Base-by-base conservation (phyloP, 2,888 invertebrate genomes). In the Chloromyia formosa region DNA sequence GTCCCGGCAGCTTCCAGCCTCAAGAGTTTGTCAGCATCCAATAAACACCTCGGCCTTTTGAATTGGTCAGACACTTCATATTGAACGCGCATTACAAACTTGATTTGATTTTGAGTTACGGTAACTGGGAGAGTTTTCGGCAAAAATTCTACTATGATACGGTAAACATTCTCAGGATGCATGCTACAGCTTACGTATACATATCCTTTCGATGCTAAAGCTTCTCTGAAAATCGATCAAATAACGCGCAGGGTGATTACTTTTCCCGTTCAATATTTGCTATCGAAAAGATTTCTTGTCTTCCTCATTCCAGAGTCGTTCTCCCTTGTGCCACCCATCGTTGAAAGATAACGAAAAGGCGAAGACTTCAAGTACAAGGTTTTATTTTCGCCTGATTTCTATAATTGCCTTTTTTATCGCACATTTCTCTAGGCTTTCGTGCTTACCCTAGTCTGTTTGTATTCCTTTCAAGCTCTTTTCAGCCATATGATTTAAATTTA, bases 371-470 rank as follows among this genome's bases (percentile, higher is more conserved):
- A 20, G 14, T n/a, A 64, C 64, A 64, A 40, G 10, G 16, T 45
- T 27, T 18, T 45, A 20, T 64, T 27, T 42, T 18, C 42, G 18
- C 45, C 18, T 45, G 64, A 64, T 64, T 64, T 64, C 64, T 42
- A 45, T 64, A 64, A 64, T 64, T 64, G 64, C 64, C 64, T 64
- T 64, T 64, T 64, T 64, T 64, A 64, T 45, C 40, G 45, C 42
- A 64, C 64, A 64, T 45, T 64, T 27, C 42, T 42, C 64, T 42
- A 14, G 20, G 12, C 45, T 27, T 45, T 42, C 45, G 42, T 12
- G 7, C 45, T 9, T 20, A 42, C 45, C 42, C 9, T 45, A 42
- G 42, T 16, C 42, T 22, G 9, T 40, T 12, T 42, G 45, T 40
- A 40, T 64, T 20, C 16, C 20, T 20, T 64, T 64, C 64, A 16